Evolutionary conservation across 2,113 vertebrate genomes (phyloP).

Genomic region (Aviceda subcristata): DNA sequence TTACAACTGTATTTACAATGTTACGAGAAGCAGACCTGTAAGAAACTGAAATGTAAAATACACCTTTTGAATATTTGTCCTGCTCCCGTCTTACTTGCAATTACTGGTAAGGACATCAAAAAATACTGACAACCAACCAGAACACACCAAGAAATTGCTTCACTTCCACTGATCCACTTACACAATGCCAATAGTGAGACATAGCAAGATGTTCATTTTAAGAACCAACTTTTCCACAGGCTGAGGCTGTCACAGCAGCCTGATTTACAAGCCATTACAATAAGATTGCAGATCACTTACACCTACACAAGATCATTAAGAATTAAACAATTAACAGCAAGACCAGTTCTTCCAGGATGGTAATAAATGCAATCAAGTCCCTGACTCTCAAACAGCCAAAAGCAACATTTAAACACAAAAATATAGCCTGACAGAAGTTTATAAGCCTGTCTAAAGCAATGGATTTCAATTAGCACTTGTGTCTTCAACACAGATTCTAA

Average conservation of each 20-base stretch:
- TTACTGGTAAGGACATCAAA: not conserved
- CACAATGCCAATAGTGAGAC: not conserved
- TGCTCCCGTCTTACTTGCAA: not conserved
- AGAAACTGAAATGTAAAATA: not conserved
- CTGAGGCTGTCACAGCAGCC: not conserved
- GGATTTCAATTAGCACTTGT: not conserved
- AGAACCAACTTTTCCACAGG: not conserved
- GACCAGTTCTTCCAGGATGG: not conserved
- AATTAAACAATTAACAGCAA: constrained; percentile 6
- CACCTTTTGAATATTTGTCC: not conserved
- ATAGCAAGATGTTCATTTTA: not conserved
- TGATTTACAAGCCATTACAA: not conserved
- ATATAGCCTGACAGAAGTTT: not conserved
- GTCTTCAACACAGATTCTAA: not conserved
- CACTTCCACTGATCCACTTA: not conserved
- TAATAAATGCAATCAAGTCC: not conserved
- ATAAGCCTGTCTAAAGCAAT: not conserved
- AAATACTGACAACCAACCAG: not conserved
- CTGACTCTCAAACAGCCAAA: not conserved
- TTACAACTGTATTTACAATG: not conserved
- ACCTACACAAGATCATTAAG: not conserved
- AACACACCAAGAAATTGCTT: not conserved
- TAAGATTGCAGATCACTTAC: not conserved
- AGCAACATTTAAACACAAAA: not conserved
- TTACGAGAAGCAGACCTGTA: not conserved